phyloP scores from a whole-genome alignment of 1,140 invertebrate genomes.

The Diabrotica virgifera region DNA sequence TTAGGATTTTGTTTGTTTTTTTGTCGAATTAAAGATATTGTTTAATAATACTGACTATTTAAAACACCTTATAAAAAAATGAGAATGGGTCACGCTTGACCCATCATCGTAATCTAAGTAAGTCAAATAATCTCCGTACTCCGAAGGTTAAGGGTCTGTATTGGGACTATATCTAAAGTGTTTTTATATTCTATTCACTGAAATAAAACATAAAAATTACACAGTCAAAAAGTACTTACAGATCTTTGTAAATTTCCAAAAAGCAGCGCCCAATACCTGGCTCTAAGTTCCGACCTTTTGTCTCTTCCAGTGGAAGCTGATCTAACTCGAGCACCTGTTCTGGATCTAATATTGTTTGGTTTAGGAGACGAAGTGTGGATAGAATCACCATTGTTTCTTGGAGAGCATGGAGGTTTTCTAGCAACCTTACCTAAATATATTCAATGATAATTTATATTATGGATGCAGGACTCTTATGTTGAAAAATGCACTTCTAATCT shows the following conservation, averaged over 20 bases:
- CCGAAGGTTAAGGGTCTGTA: too few relatives aligned
- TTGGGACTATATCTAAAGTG: too few relatives aligned
- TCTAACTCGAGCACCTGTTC: slow-evolving; percentile 60
- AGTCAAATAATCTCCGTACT: too few relatives aligned
- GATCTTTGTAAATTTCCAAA: slow-evolving; percentile 92
- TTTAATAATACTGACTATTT: too few relatives aligned
- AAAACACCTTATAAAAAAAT: too few relatives aligned
- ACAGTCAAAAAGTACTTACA: slow-evolving; percentile 64
- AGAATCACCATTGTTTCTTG: slow-evolving; percentile 27
- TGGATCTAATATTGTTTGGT: slow-evolving; percentile 27
- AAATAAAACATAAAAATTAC: slow-evolving; percentile 9
- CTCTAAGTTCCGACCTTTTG: slow-evolving; percentile 82
- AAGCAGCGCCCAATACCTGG: slow-evolving; percentile 90
- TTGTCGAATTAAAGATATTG: too few relatives aligned
- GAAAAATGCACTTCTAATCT: too few relatives aligned
- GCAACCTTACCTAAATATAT: slow-evolving; percentile 51
- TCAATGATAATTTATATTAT: too few relatives aligned
- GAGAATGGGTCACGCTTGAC: too few relatives aligned
- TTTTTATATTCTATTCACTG: not conserved
- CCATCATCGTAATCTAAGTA: too few relatives aligned
- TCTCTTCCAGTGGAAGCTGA: slow-evolving; percentile 83
- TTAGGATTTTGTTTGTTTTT: too few relatives aligned
- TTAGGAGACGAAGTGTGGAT: slow-evolving; percentile 39
- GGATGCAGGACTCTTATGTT: too few relatives aligned
- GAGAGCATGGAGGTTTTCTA: slow-evolving; percentile 60